Evolutionary conservation across 2,888 invertebrate species (phyloP).

Genomic region (Melangyna quadrimaculata): DNA sequence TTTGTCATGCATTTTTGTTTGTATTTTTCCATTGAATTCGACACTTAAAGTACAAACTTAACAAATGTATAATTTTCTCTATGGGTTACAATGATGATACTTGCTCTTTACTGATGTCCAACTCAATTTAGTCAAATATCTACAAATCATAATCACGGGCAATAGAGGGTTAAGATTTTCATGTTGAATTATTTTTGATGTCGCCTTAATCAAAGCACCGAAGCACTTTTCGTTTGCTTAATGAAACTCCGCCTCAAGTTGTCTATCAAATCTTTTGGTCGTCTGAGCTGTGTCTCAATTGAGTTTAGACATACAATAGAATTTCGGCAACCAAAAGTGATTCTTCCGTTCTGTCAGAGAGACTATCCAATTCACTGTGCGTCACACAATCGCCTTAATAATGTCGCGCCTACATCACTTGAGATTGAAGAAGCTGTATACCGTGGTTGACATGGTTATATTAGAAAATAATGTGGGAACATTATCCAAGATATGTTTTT

Average conservation of each 20-base stretch:
- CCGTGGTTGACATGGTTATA: constrained; percentile 49
- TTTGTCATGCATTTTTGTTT: background rate
- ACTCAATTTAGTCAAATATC: constrained; percentile 53
- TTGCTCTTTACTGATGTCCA: constrained; percentile 16
- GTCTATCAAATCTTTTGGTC: constrained; percentile 46
- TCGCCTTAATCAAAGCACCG: constrained; percentile 53
- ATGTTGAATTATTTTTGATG: constrained; percentile 38
- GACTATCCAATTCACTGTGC: constrained; percentile 20
- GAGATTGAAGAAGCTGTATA: constrained; percentile 27
- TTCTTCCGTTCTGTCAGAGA: constrained; percentile 62
- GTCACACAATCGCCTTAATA: constrained; percentile 17
- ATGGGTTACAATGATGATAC: too few relatives aligned
- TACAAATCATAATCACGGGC: constrained; percentile 61
- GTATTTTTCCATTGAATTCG: background rate
- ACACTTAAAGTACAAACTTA: background rate
- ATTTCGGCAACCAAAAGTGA: constrained; percentile 62
- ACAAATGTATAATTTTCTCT: background rate
- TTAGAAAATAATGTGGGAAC: constrained; percentile 71
- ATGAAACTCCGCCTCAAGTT: constrained; percentile 46
- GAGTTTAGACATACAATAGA: constrained; percentile 48
- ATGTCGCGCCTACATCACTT: constrained; percentile 45
- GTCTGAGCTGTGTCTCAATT: constrained; percentile 49
- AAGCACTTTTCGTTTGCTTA: background rate
- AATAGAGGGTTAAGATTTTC: constrained; percentile 67
- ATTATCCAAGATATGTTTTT: constrained; percentile 44